phyloP scores from a whole-genome alignment of 2,888 invertebrate genomes.

The Xylota sylvarum region DNA sequence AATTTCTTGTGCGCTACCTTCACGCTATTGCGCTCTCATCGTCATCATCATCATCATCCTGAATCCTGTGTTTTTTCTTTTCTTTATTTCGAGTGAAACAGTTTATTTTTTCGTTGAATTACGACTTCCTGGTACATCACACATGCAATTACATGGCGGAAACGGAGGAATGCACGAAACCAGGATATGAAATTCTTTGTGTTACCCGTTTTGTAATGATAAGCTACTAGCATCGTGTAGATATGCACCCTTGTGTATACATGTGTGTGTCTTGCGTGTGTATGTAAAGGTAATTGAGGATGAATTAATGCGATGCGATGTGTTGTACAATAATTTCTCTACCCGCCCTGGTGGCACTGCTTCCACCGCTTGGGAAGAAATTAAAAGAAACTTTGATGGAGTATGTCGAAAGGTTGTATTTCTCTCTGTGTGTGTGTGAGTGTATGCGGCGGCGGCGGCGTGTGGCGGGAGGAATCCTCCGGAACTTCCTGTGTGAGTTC shows the following conservation, averaged over 20 bases:
- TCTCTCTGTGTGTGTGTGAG: not conserved
- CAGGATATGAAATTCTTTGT: slow-evolving; percentile 64
- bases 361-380: slow-evolving; percentile 21
- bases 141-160: slow-evolving; percentile 63
- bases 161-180: slow-evolving; percentile 59
- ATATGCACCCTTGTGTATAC: not conserved
- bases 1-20: slow-evolving; percentile 34
- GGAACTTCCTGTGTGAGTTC: slow-evolving; percentile 39
- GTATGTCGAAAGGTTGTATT: slow-evolving; percentile 47
- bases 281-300: slow-evolving; percentile 67
- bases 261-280: slow-evolving; percentile 23
- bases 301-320: slow-evolving; percentile 66
- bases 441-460: too few relatives aligned
- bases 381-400: slow-evolving; percentile 65
- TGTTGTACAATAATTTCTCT: slow-evolving; percentile 16
- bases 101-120: slow-evolving; percentile 60
- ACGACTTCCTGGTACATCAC: slow-evolving; percentile 65
- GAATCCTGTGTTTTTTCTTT: not conserved
- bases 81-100: slow-evolving; percentile 46
- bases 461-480: slow-evolving; percentile 6
- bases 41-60: slow-evolving; percentile 19
- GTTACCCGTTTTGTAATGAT: slow-evolving; percentile 54
- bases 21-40: slow-evolving; percentile 5
- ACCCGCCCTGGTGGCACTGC: slow-evolving; percentile 13
- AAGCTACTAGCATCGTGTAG: slow-evolving; percentile 19